These are phyloP conservation scores for Siniperca obscura DNA, from an alignment of 2,797 vertebrate genomes.

Conservation along the genomic window DNA sequence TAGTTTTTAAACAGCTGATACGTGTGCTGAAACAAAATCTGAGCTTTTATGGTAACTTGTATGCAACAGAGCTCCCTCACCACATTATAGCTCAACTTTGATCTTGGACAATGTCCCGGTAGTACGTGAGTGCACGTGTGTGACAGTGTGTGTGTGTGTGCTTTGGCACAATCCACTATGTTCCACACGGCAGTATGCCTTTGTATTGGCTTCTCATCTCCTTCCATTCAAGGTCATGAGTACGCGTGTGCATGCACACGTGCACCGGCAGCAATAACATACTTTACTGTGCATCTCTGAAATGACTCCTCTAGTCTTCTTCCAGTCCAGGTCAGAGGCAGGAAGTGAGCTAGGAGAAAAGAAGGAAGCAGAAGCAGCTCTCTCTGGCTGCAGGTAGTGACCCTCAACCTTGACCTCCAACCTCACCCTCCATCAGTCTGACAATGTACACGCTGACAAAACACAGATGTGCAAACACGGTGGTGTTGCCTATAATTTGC, in stretches of 20 bases:
- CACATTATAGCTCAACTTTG: slow-evolving; percentile 18
- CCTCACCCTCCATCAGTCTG: slow-evolving; percentile 71
- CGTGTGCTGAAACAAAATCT: slow-evolving; percentile 1
- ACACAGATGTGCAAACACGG: slow-evolving; percentile 74
- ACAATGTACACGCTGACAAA: slow-evolving; percentile 73
- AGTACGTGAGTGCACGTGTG: slow-evolving; percentile 11
- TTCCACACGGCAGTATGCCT: slow-evolving; percentile 51
- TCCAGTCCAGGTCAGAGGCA: slow-evolving; percentile 79
- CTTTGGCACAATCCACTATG: slow-evolving; percentile 40
- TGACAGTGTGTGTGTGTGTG: slow-evolving; percentile 1
- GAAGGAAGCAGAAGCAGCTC: slow-evolving; percentile 84
- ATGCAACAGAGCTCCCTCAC: background rate
- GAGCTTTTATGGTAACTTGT: slow-evolving; percentile 20
- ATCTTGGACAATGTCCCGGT: slow-evolving; percentile 30
- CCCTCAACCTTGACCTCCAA: slow-evolving; percentile 80
- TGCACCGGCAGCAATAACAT: slow-evolving; percentile 56
- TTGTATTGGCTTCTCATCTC: slow-evolving; percentile 50
- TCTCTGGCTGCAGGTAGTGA: slow-evolving; percentile 83
- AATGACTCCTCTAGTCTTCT: slow-evolving; percentile 72
- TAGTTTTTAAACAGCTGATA: slow-evolving; percentile 24
- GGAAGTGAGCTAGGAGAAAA: slow-evolving; percentile 84
- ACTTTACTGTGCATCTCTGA: slow-evolving; percentile 67
- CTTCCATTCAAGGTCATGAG: slow-evolving; percentile 61
- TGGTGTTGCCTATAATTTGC: slow-evolving; percentile 31
- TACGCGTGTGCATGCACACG: slow-evolving; percentile 30